Base-by-base conservation (phyloP, 2,888 invertebrate genomes). In the Strigamia crassipes region DNA sequence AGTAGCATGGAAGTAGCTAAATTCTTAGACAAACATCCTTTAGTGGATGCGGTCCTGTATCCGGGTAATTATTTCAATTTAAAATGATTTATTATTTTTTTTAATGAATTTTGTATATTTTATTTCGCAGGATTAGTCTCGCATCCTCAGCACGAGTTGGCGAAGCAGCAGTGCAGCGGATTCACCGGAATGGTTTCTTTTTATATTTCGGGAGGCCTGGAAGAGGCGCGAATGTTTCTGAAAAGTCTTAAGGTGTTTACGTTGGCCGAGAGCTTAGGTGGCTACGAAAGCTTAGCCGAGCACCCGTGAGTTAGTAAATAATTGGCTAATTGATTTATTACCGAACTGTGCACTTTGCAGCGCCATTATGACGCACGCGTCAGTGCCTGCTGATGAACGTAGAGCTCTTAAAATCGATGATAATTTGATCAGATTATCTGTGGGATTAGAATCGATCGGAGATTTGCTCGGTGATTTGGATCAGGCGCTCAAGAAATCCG, bases 131-230 rank as follows among this genome's bases (percentile, higher is more conserved):
- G 93, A 83, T 90, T 97, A 31, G 91, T 92, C 10, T 92, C 93
- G 0, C 97, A 98, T 89, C 95, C 96, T 0, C 96, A 97, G 85
- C 91, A 96, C 87, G 90, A 92, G 84, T 86, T 97, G 66, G 92
- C 94, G 10, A 91, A 93, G 85, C 92, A 90, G 86, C 97, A 98
- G 89, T 92, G 92, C 84, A 91, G 92, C 81, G 96, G 96, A 0
- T 95, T 95, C 88, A 96, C 97, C 83, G 98, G 98, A 6, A 95
- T 98, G 89, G 91, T 99, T 85, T 93, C 95, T 18, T 95, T 98
- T 86, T 95, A 93, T 86, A 90, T 97, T 31, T 92, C 92, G 85
- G 96, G 96, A 0, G 93, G 91, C 4, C 86, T 94, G 56, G 89
- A 92, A 82, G 92, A 95, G 85, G 92, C 95, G 0, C 90, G 90